Evolutionary conservation across 1,140 invertebrate species (phyloP).

Genomic region (Drosophila ficusphila): DNA sequence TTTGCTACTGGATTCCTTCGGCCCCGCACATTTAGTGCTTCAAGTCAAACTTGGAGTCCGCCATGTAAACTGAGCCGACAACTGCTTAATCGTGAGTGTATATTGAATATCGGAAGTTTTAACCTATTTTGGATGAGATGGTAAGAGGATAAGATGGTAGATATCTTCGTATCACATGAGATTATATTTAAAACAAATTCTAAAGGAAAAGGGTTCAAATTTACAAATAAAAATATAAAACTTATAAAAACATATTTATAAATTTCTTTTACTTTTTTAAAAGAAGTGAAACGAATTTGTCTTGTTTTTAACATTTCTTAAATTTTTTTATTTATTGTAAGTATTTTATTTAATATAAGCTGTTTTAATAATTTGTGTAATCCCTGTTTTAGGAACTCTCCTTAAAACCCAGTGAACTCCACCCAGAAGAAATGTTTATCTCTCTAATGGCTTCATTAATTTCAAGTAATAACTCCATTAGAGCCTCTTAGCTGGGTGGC

Average conservation of each 20-base stretch:
- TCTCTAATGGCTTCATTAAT: constrained; percentile 50
- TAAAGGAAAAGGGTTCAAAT: not conserved
- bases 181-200: not conserved
- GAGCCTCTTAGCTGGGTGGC: constrained; percentile 60
- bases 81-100: constrained; percentile 79
- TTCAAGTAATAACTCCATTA: constrained; percentile 67
- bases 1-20: constrained; percentile 79
- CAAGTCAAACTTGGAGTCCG: constrained; percentile 39
- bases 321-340: too few species aligned
- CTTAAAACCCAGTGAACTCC: not conserved
- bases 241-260: too few species aligned
- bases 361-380: not conserved
- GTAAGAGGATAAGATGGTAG: not conserved
- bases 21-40: constrained; percentile 11
- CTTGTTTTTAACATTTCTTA: too few species aligned
- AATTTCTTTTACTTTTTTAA: too few species aligned
- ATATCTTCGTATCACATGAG: too few species aligned
- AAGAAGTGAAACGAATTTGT: too few species aligned
- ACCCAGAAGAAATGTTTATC: constrained; percentile 14
- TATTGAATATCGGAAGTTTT: constrained; percentile 40
- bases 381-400: not conserved
- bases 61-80: constrained; percentile 66
- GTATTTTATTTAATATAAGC: too few species aligned
- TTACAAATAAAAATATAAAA: too few species aligned
- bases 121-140: constrained; percentile 25